Base-by-base conservation (phyloP, 2,888 invertebrate species). In the Sepiola atlantica region DNA sequence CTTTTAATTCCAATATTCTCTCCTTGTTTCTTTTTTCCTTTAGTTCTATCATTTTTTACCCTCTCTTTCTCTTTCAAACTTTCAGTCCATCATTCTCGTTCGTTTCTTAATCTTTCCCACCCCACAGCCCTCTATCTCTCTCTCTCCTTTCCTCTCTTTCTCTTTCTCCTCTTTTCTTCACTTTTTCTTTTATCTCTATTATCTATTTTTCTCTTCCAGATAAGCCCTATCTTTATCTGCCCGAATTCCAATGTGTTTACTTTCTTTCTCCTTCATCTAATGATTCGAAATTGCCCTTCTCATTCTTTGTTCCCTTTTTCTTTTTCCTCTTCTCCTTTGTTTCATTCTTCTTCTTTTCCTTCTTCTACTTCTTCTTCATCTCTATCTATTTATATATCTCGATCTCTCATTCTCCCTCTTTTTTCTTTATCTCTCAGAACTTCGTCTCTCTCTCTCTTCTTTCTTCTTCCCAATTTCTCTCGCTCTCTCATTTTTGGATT, bases 101-200 rank as follows among this genome's bases (percentile, higher is more conserved):
- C 90, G 8, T 24, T 90, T n/a, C n/a, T 24, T 90, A 4, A 16
- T 8, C 16, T 90, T 8, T 24, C 90, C 4, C 90, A 24, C 35
- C 28, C 90, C 16, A 16, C 3, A 4, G 0, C 28, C 28, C 21
- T 1, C 90, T 3, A 90, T 4, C 21, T 21, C 45, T 6, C 16
- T 16, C 28, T 18, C n/a, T n/a, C 92, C 1, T n/a, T 92, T 92
- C 55, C 55, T 55, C 93, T 90, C 93, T 77, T 55, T 55, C 55
- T 93, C 61, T 90, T 91, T 93, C 55, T 93, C 55, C 8, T 91
- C 90, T 45, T 92, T 90, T 90, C 93, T 94, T 35, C 32, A n/a
- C 16, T 55, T 93, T 61, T 61, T 24, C 12, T 14, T 28, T 91
- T 28, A 0, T 1, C 3, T 45, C 10, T 28, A 10, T 21, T 91